Conservation (phyloP, 2,113 vertebrate species). For the Uria lomvia region DNA sequence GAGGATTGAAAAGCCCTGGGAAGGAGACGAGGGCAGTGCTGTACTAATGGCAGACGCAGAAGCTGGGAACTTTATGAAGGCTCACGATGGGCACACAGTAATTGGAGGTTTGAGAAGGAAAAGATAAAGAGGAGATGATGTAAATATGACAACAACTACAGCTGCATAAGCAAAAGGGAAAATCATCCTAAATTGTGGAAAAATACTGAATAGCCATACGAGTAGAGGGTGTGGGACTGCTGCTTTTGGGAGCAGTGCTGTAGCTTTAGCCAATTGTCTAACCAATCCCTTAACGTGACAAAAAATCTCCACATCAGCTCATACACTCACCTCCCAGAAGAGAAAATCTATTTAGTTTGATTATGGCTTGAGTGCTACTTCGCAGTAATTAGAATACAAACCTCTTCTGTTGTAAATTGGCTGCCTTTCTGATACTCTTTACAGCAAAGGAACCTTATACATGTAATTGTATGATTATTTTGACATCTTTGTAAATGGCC, state of each 20-base stretch:
- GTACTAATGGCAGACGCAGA: background rate
- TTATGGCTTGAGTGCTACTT: slow-evolving; percentile 5
- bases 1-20: background rate
- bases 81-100: background rate
- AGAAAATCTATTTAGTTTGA: background rate
- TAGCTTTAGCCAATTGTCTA: background rate
- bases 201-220: background rate
- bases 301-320: background rate
- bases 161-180: background rate
- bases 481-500: background rate
- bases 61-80: background rate
- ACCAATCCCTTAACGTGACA: background rate
- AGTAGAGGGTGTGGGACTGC: background rate
- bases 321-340: background rate
- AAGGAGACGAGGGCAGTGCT: background rate
- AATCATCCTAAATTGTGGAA: background rate
- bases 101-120: background rate
- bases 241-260: background rate
- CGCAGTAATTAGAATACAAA: slow-evolving; percentile 13
- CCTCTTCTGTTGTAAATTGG: background rate
- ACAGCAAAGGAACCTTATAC: background rate
- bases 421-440: background rate
- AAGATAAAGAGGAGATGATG: background rate
- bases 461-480: background rate
- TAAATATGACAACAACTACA: background rate